A percentile compares a stretch with the other conserved stretches of the same genome.
Evolutionary conservation across 2,888 invertebrate species (phyloP).

Genomic region (Morinoia aosen): DNA sequence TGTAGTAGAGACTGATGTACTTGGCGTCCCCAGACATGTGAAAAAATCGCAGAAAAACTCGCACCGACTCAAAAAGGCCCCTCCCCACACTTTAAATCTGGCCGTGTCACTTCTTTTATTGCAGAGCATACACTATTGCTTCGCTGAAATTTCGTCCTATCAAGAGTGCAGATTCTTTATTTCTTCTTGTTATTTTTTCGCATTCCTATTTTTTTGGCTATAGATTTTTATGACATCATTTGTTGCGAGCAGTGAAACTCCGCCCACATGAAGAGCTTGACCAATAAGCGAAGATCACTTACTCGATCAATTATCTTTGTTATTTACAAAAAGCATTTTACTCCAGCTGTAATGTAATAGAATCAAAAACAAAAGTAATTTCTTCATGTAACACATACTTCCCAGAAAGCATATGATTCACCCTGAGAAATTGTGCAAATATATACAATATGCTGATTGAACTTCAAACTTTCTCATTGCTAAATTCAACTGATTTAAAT

Average conservation of each 20-base stretch:
- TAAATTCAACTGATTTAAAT: not conserved
- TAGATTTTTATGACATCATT: slow-evolving; percentile 68
- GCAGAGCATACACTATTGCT: slow-evolving; percentile 60
- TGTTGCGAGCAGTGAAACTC: slow-evolving; percentile 65
- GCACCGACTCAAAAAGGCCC: slow-evolving; percentile 67
- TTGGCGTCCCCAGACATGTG: slow-evolving; percentile 73
- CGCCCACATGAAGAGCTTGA: slow-evolving; percentile 60
- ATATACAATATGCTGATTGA: not conserved
- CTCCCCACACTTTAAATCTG: slow-evolving; percentile 61
- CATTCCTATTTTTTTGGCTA: slow-evolving; percentile 59
- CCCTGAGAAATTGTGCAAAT: not conserved
- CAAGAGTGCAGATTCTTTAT: slow-evolving; percentile 66
- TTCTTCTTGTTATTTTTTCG: slow-evolving; percentile 57
- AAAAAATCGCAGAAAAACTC: slow-evolving; percentile 68
- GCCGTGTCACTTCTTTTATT: slow-evolving; percentile 57
- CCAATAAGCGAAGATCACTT: slow-evolving; percentile 63
- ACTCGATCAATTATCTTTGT: slow-evolving; percentile 66
- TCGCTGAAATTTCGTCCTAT: slow-evolving; percentile 64
- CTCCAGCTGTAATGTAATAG: not conserved
- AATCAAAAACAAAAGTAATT: not conserved
- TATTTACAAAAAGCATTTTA: not conserved
- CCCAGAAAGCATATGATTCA: not conserved
- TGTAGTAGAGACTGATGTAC: slow-evolving; percentile 80
- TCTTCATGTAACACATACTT: not conserved
- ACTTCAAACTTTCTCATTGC: not conserved